phyloP scores from a whole-genome alignment of 35 echinoderm and acorn worm species.

The Ophiothrix spiculata region DNA sequence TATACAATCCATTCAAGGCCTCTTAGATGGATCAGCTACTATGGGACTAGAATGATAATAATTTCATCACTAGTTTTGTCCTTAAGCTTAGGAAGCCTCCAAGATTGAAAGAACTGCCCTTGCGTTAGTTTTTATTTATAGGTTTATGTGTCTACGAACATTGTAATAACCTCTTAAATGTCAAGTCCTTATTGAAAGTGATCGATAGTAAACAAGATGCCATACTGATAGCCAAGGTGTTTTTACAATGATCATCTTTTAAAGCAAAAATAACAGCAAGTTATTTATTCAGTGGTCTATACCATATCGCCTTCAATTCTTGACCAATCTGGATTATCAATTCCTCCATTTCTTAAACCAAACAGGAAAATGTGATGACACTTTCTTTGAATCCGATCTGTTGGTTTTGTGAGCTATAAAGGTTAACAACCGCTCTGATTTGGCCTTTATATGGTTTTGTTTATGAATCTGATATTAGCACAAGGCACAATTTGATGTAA shows the following conservation, averaged over 20 bases:
- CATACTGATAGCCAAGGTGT: background rate
- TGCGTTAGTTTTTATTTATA: slow-evolving; percentile 3
- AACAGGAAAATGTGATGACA: background rate
- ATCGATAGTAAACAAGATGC: background rate
- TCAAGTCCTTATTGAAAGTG: background rate
- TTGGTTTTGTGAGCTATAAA: background rate
- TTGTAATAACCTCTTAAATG: background rate
- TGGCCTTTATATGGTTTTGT: slow-evolving; percentile 3
- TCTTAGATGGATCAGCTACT: background rate
- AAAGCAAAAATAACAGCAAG: background rate
- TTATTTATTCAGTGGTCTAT: background rate
- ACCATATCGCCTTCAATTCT: background rate
- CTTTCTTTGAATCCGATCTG: background rate
- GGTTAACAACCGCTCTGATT: background rate
- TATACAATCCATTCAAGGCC: too few species aligned
- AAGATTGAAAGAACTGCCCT: background rate
- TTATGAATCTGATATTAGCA: slow-evolving; percentile 12
- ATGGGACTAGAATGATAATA: slow-evolving; percentile 1
- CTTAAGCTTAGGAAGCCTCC: background rate
- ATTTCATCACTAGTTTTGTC: background rate
- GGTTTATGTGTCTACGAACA: background rate
- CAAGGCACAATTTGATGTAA: background rate
- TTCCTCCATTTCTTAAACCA: background rate
- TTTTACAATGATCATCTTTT: background rate
- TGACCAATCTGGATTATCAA: background rate